These are phyloP conservation scores for Maconellicoccus hirsutus DNA, from an alignment of 1,140 invertebrate species.

Conservation along the genomic window DNA sequence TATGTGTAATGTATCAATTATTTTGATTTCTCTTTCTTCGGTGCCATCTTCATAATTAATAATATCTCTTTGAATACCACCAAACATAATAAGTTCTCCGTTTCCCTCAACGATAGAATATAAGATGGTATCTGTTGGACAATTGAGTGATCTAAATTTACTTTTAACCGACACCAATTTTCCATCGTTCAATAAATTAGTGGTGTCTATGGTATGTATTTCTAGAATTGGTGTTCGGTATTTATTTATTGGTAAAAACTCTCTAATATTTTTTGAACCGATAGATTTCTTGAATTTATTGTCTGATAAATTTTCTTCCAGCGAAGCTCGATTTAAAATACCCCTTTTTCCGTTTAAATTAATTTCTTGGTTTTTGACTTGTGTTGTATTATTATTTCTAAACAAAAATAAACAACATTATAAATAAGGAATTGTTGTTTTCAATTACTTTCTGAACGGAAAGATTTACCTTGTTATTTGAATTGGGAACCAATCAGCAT, in stretches of 20 bases:
- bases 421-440: neutral
- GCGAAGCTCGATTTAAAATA: conserved; percentile 23
- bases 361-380: neutral
- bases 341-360: conserved; percentile 15
- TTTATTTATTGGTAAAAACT: neutral
- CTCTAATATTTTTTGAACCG: neutral
- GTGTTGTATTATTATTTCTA: neutral
- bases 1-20: neutral
- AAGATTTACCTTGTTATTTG: neutral
- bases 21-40: conserved; percentile 23
- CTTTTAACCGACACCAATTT: conserved; percentile 64
- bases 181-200: conserved; percentile 46
- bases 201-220: conserved; percentile 79
- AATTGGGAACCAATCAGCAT: conserved; percentile 14
- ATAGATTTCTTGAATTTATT: conserved; percentile 13
- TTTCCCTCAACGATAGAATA: conserved; percentile 80
- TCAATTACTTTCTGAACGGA: neutral
- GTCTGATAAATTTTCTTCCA: neutral
- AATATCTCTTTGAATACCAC: conserved; percentile 72
- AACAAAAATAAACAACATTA: neutral
- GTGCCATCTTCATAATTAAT: conserved; percentile 30
- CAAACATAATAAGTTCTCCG: conserved; percentile 88
- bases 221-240: conserved; percentile 39
- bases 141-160: conserved; percentile 47
- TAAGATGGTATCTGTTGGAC: conserved; percentile 78